Conservation (phyloP, 2,797 vertebrate genomes). For the Rhadinocentrus ornatus region DNA sequence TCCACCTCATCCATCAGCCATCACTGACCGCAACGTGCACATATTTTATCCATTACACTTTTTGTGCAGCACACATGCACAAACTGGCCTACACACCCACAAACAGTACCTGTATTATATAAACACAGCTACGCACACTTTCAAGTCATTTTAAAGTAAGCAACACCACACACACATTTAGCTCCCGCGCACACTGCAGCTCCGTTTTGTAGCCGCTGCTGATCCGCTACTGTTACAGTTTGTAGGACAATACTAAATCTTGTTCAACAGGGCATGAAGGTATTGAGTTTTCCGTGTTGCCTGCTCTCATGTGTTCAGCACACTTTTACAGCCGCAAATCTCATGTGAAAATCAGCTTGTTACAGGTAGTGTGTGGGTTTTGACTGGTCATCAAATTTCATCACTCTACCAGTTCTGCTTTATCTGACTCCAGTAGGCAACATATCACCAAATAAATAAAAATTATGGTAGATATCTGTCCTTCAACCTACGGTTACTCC, state of each 20-base stretch:
- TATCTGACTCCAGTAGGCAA: not conserved
- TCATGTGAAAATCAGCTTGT: constrained; percentile 21
- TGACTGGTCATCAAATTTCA: not conserved
- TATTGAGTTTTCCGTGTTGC: constrained; percentile 60
- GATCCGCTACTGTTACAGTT: constrained; percentile 20
- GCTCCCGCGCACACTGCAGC: constrained; percentile 2
- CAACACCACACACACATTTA: constrained; percentile 11
- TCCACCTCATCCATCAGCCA: constrained; percentile 75
- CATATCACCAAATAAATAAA: not conserved
- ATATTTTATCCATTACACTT: constrained; percentile 55
- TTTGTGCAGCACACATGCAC: constrained; percentile 15
- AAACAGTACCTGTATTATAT: constrained; percentile 27
- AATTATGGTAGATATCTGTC: not conserved
- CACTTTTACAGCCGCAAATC: constrained; percentile 22
- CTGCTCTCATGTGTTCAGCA: constrained; percentile 32
- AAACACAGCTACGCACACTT: constrained; percentile 35
- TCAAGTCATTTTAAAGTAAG: constrained; percentile 11
- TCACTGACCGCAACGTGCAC: constrained; percentile 66
- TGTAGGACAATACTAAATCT: constrained; percentile 59
- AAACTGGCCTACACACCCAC: not conserved
- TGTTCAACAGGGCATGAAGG: constrained; percentile 56
- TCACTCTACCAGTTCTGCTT: not conserved
- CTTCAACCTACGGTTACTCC: not conserved
- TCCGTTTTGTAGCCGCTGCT: constrained; percentile 4
- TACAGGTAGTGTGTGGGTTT: constrained; percentile 16